Conservation (phyloP, 2,797 vertebrate genomes). For the Acanthurus lineatus region DNA sequence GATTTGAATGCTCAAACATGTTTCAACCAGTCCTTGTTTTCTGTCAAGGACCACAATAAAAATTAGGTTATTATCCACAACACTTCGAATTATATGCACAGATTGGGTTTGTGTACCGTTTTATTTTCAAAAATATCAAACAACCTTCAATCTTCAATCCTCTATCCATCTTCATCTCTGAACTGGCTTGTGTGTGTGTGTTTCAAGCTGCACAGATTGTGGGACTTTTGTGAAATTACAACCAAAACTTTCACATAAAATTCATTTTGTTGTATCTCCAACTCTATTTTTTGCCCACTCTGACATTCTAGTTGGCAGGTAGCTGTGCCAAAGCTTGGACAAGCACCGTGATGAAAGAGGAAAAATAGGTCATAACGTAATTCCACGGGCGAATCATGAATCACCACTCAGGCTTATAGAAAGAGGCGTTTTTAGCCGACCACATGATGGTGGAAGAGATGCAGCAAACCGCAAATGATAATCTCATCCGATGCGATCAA, state of each 20-base stretch:
- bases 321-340: constrained; percentile 10
- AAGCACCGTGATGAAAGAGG: constrained; percentile 5
- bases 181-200: neutral
- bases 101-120: neutral
- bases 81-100: neutral
- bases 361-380: constrained; percentile 74
- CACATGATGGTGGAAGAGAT: constrained; percentile 56
- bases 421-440: constrained; percentile 42
- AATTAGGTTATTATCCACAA: neutral
- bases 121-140: neutral
- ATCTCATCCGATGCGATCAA: constrained; percentile 65
- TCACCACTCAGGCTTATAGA: constrained; percentile 63
- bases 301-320: constrained; percentile 36
- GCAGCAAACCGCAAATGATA: constrained; percentile 56
- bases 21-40: no score
- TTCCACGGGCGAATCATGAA: constrained; percentile 60
- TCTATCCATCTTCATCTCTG: neutral
- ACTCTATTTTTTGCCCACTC: neutral
- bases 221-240: neutral
- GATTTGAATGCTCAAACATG: no score
- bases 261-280: neutral
- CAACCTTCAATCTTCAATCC: neutral
- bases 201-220: neutral
- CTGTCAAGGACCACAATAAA: no score
- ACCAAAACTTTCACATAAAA: constrained; percentile 1